Evolutionary conservation across 2,797 vertebrate genomes (phyloP).

Genomic region (Darevskia nairensis): DNA sequence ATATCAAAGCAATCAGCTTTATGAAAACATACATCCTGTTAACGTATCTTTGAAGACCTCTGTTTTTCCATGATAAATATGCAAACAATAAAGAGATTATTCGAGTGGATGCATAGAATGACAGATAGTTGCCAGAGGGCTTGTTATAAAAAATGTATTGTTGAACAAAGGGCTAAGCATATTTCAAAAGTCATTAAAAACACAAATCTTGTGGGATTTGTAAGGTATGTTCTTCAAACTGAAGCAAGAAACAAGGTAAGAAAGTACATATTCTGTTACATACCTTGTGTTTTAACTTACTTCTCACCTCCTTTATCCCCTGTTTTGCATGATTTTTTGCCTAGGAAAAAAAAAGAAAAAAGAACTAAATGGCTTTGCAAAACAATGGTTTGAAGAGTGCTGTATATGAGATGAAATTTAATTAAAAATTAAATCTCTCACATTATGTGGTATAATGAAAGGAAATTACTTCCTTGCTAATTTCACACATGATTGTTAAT

Average conservation of each 20-base stretch:
- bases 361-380: constrained; percentile 41
- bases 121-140: constrained; percentile 89
- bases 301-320: constrained; percentile 93
- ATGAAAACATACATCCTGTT: constrained; percentile 91
- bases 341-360: constrained; percentile 75
- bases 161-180: constrained; percentile 88
- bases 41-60: constrained; percentile 89
- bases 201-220: constrained; percentile 75
- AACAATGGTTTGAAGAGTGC: constrained; percentile 28
- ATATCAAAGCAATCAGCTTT: constrained; percentile 88
- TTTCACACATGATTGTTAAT: not conserved
- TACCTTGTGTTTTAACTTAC: constrained; percentile 93
- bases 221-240: constrained; percentile 77
- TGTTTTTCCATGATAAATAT: constrained; percentile 87
- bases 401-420: constrained; percentile 27
- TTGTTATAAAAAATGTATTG: constrained; percentile 88
- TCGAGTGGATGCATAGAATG: constrained; percentile 79
- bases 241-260: constrained; percentile 62
- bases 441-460: constrained; percentile 27
- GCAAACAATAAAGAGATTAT: constrained; percentile 86
- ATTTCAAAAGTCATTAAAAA: constrained; percentile 89
- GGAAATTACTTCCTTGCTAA: constrained; percentile 33
- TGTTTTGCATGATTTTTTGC: constrained; percentile 94
- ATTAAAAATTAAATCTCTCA: constrained; percentile 29
- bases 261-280: constrained; percentile 67